Conservation (phyloP, 2,797 vertebrate genomes). For the Allenopithecus nigroviridis region DNA sequence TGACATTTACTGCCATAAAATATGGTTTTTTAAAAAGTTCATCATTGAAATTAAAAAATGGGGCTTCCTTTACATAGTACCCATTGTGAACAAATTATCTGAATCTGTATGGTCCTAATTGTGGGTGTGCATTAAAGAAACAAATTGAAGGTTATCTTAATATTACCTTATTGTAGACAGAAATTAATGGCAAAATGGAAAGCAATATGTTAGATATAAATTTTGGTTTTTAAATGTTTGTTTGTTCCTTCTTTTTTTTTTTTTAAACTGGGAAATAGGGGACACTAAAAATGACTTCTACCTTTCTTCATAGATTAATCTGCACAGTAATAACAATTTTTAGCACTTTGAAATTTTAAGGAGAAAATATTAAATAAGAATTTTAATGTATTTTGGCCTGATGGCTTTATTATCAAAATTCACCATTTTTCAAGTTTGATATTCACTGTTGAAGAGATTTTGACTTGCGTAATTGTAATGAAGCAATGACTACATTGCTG, state of each 20-base stretch:
- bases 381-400: not conserved
- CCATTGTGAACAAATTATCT: not conserved
- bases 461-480: not conserved
- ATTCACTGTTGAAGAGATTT: not conserved
- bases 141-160: not conserved
- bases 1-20: not conserved
- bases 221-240: not conserved
- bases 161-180: not conserved
- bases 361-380: not conserved
- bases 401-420: not conserved
- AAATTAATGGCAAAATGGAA: not conserved
- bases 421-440: not conserved
- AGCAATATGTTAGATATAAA: not conserved
- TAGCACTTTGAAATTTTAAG: slow-evolving; percentile 7
- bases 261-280: not conserved
- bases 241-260: not conserved
- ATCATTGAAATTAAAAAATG: not conserved
- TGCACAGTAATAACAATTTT: not conserved
- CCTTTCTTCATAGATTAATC: not conserved
- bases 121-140: not conserved
- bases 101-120: not conserved
- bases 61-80: rapidly evolving
- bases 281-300: not conserved
- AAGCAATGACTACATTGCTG: not conserved
- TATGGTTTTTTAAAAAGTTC: not conserved